phyloP scores from a whole-genome alignment of 2,113 vertebrate species.

The Coturnix japonica region DNA sequence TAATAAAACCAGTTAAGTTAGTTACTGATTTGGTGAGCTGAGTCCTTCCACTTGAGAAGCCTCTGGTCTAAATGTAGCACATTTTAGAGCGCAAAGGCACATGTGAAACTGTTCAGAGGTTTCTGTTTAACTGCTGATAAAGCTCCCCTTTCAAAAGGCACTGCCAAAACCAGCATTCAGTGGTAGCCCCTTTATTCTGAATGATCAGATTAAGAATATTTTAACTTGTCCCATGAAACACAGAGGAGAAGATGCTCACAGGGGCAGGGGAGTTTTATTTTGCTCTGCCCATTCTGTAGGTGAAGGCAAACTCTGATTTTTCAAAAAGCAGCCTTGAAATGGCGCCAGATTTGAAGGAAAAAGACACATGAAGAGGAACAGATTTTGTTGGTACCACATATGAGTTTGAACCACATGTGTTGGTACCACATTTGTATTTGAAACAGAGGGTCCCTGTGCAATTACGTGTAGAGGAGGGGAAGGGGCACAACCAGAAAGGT shows the following conservation, averaged over 20 bases:
- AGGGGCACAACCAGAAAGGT: no score
- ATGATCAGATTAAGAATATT: background rate
- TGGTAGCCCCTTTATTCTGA: background rate
- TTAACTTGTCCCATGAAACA: background rate
- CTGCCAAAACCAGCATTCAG: background rate
- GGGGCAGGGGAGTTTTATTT: background rate
- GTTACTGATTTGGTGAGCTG: background rate
- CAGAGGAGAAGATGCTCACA: background rate
- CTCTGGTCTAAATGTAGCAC: background rate
- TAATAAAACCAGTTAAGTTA: background rate
- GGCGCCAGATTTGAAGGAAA: background rate
- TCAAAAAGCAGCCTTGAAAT: background rate
- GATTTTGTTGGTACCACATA: background rate
- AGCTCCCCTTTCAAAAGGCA: background rate
- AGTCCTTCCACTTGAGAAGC: background rate
- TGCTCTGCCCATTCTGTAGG: background rate
- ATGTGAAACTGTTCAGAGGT: background rate
- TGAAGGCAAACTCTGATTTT: background rate
- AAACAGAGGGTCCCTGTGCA: no score
- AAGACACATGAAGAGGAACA: background rate
- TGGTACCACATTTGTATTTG: background rate
- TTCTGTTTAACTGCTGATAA: background rate
- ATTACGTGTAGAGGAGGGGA: background rate
- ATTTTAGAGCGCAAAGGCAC: no score
- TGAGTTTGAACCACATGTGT: background rate